These are phyloP conservation scores for Quiscalus mexicanus DNA, from an alignment of 2,113 vertebrate genomes.

Conservation along the genomic window DNA sequence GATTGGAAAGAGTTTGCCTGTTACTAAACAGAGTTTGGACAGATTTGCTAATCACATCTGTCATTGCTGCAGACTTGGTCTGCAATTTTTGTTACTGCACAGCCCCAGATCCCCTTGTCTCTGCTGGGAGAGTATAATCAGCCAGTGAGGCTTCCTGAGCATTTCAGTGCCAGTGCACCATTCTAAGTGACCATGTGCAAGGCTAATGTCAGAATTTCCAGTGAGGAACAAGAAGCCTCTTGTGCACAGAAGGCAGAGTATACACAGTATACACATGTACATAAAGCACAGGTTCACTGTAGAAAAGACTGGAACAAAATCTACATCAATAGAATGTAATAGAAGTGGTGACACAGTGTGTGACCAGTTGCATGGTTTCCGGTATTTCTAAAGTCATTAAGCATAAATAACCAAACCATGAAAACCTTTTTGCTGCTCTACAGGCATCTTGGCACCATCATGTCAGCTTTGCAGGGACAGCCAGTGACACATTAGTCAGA, in stretches of 20 bases:
- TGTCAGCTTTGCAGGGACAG: not conserved
- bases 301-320: not conserved
- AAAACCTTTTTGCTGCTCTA: not conserved
- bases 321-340: not conserved
- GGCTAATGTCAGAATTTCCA: not conserved
- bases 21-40: not conserved
- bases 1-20: not conserved
- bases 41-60: not conserved
- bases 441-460: not conserved
- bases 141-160: not conserved
- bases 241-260: not conserved
- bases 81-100: not conserved
- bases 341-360: not conserved
- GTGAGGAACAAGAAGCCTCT: not conserved
- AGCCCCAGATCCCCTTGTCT: not conserved
- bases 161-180: not conserved
- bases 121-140: not conserved
- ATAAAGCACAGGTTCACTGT: not conserved
- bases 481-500: not conserved
- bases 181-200: not conserved
- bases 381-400: not conserved
- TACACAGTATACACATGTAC: not conserved
- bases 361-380: not conserved
- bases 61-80: not conserved
- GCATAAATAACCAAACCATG: not conserved